A percentile compares a stretch with the other conserved stretches of the same genome.
These are phyloP conservation scores for Gasteruption jaculator DNA, from an alignment of 2,888 invertebrate species.

Conservation along the genomic window DNA sequence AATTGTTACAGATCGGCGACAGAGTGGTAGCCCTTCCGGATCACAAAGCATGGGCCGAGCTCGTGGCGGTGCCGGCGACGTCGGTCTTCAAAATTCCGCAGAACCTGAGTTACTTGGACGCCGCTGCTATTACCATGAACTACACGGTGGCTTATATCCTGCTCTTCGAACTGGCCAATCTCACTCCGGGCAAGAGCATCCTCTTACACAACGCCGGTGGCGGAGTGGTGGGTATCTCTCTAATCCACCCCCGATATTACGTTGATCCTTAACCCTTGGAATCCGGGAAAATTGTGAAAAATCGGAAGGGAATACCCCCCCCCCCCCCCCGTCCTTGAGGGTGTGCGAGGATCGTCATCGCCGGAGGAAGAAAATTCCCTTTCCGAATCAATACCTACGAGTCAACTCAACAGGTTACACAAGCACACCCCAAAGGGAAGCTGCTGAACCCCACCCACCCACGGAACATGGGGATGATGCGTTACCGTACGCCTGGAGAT, in stretches of 20 bases:
- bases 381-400: conserved; percentile 45
- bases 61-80: conserved; percentile 74
- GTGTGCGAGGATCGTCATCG: too few species aligned
- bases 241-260: too few species aligned
- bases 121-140: conserved; percentile 80
- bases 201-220: conserved; percentile 84
- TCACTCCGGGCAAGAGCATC: conserved; percentile 74
- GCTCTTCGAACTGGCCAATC: conserved; percentile 77
- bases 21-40: conserved; percentile 81
- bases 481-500: too few species aligned
- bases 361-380: conserved; percentile 22
- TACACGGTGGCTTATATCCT: conserved; percentile 82
- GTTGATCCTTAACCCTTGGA: too few species aligned
- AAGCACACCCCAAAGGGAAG: too few species aligned
- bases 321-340: too few species aligned
- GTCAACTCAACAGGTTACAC: conserved; percentile 47
- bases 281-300: too few species aligned
- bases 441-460: conserved; percentile 6
- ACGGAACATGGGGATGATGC: conserved; percentile 25
- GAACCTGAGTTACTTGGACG: conserved; percentile 73
- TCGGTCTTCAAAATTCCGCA: conserved; percentile 75
- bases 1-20: conserved; percentile 64
- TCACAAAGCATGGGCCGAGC: conserved; percentile 82
- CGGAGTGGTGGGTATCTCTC: conserved; percentile 74
- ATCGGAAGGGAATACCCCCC: too few species aligned